Evolutionary conservation across 2,113 vertebrate genomes (phyloP).

Genomic region (Egretta garzetta): DNA sequence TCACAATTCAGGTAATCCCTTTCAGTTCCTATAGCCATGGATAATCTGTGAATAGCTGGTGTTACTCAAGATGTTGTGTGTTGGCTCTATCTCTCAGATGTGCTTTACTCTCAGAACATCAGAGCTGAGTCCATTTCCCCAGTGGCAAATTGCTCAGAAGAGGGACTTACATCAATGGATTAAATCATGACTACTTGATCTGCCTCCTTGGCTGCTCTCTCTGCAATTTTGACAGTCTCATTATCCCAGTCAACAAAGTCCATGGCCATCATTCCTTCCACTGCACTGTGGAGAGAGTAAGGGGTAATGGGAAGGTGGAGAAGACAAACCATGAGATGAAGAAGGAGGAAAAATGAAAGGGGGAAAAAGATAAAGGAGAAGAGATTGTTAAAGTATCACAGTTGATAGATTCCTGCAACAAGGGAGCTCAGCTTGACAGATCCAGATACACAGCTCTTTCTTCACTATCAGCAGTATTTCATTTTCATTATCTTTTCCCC

Average conservation of each 20-base stretch:
- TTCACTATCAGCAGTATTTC: background rate
- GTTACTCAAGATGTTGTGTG: background rate
- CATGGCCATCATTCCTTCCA: constrained; percentile 62
- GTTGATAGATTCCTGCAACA: background rate
- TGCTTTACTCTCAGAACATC: no score
- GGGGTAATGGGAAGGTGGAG: background rate
- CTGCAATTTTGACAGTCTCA: constrained; percentile 53
- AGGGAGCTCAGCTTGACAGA: background rate
- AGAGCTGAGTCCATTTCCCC: background rate
- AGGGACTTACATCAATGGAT: constrained; percentile 51
- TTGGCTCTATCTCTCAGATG: background rate
- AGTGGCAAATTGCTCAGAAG: background rate
- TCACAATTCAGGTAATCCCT: background rate
- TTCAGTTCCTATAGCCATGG: background rate
- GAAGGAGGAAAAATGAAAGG: background rate
- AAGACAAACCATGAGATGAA: background rate
- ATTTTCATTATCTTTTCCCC: background rate
- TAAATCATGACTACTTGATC: constrained; percentile 57
- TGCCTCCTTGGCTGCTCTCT: constrained; percentile 63
- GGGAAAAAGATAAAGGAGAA: background rate
- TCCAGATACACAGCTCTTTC: background rate
- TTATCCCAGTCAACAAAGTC: constrained; percentile 64
- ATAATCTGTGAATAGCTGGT: background rate
- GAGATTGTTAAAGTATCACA: background rate
- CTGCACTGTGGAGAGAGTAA: constrained; percentile 4